Conservation (phyloP, 1,140 invertebrate genomes). For the Heliconius congener region DNA sequence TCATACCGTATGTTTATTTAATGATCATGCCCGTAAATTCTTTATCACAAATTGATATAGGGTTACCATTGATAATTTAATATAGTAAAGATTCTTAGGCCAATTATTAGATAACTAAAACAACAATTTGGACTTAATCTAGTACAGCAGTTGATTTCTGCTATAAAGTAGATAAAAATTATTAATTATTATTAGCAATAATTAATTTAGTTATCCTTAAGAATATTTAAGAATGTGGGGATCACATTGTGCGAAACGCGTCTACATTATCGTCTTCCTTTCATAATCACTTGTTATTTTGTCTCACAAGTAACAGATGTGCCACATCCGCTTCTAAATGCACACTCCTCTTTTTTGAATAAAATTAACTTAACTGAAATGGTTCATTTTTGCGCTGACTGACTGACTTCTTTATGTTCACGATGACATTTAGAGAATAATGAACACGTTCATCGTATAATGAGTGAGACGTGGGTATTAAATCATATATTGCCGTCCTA, state of each 20-base stretch:
- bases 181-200: too few relatives aligned
- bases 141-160: not conserved
- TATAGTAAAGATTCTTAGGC: not conserved
- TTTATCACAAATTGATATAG: constrained; percentile 19
- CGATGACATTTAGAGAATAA: constrained; percentile 15
- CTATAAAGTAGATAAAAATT: not conserved
- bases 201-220: too few relatives aligned
- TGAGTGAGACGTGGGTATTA: constrained; percentile 1
- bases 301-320: constrained; percentile 74
- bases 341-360: constrained; percentile 45
- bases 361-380: constrained; percentile 48
- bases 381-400: constrained; percentile 36
- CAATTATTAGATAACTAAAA: not conserved
- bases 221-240: constrained; percentile 44
- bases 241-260: constrained; percentile 72
- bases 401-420: constrained; percentile 32
- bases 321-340: constrained; percentile 69
- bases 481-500: constrained; percentile 13
- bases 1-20: constrained; percentile 11
- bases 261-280: constrained; percentile 49
- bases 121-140: not conserved
- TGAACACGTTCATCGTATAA: constrained; percentile 7
- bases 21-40: constrained; percentile 22
- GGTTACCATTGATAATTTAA: constrained; percentile 16
- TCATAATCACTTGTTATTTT: constrained; percentile 75